A percentile compares a stretch with the other conserved stretches of the same genome.
These are phyloP conservation scores for Pachyrhynchus sulphureomaculatus DNA, from an alignment of 1,140 invertebrate species.

Conservation along the genomic window DNA sequence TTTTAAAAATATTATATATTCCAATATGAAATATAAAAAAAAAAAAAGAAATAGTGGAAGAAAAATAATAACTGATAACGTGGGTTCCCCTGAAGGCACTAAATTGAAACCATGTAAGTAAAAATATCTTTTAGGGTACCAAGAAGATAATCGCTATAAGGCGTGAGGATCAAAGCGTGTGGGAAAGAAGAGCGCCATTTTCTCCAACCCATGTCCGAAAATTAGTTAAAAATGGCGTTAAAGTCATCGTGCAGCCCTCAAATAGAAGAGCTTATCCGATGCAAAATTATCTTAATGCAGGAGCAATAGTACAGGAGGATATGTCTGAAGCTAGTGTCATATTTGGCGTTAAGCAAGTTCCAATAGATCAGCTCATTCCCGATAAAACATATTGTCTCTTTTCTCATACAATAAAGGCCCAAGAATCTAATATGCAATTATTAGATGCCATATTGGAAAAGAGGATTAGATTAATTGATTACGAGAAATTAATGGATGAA, in stretches of 20 bases:
- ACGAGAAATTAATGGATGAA: slow-evolving; percentile 92
- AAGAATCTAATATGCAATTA: slow-evolving; percentile 96
- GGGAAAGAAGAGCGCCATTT: slow-evolving; percentile 95
- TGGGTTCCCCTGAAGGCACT: no score
- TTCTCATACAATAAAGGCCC: slow-evolving; percentile 99
- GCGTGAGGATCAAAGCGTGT: slow-evolving; percentile 94
- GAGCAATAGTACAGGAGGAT: slow-evolving; percentile 93
- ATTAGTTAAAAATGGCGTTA: slow-evolving; percentile 57
- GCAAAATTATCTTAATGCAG: slow-evolving; percentile 85
- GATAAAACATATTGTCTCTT: slow-evolving; percentile 99
- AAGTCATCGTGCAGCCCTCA: slow-evolving; percentile 97
- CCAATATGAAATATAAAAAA: no score
- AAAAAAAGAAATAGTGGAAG: no score
- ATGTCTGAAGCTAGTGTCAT: slow-evolving; percentile 94
- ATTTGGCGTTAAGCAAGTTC: slow-evolving; percentile 97
- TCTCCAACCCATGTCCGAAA: slow-evolving; percentile 88
- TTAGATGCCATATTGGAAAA: slow-evolving; percentile 95
- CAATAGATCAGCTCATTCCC: slow-evolving; percentile 88
- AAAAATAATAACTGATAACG: no score
- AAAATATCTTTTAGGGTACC: slow-evolving; percentile 37
- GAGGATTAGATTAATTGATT: slow-evolving; percentile 95
- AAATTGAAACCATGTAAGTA: no score
- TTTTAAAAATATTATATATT: no score
- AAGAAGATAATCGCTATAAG: slow-evolving; percentile 77
- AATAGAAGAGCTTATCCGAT: slow-evolving; percentile 97